A percentile compares a stretch with the other conserved stretches of the same genome.
phyloP scores from a whole-genome alignment of 2,797 vertebrate species.

The Bradypus variegatus region DNA sequence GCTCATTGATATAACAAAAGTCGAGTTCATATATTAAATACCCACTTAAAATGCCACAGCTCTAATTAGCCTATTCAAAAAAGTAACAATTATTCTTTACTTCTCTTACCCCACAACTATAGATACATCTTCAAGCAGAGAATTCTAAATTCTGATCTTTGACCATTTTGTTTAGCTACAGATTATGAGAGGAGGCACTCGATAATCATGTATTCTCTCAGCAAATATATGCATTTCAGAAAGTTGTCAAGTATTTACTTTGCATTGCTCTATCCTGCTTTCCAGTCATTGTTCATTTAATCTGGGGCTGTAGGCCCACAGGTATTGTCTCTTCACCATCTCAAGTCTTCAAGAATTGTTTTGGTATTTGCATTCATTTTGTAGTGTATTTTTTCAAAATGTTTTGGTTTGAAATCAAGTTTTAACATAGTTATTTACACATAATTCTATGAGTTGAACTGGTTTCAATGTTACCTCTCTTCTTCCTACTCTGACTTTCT shows the following conservation, averaged over 20 bases:
- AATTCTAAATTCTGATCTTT: neutral
- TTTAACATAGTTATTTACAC: neutral
- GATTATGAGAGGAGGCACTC: neutral
- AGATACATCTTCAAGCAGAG: neutral
- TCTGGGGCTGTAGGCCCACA: neutral
- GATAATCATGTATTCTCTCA: neutral
- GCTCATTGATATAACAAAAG: neutral
- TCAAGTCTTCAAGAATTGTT: neutral
- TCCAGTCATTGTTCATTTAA: neutral
- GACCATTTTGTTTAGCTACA: neutral
- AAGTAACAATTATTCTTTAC: neutral
- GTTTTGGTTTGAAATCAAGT: neutral
- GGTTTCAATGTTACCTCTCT: neutral
- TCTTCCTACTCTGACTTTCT: neutral
- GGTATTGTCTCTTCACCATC: neutral
- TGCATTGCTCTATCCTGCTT: neutral
- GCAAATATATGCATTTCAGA: neutral
- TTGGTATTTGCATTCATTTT: neutral
- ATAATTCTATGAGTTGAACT: neutral
- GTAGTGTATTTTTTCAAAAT: neutral
- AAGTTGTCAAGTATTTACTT: neutral
- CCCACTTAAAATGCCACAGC: neutral
- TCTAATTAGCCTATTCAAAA: neutral
- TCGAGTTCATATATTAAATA: neutral
- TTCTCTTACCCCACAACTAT: neutral